Percentiles rank a stretch among this genome's conserved stretches.
Conservation (phyloP, 1,140 invertebrate species). For the Drosophila ogumai region DNA sequence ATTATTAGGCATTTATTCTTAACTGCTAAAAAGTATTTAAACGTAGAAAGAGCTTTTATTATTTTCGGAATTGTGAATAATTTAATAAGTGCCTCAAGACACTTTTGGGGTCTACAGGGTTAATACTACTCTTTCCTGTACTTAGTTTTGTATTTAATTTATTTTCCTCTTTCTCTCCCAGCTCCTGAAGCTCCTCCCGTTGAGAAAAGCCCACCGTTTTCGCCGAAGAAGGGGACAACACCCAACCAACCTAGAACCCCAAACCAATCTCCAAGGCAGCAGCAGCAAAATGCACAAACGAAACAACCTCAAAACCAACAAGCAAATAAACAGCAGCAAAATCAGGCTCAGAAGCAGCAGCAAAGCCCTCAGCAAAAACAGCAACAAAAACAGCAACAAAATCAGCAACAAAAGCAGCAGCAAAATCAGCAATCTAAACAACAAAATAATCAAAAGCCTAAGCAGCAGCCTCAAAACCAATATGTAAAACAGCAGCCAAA, state of each 20-base stretch:
- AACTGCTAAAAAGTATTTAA: too few relatives aligned
- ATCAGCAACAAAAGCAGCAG: not conserved
- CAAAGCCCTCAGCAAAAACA: not conserved
- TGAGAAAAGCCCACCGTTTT: not conserved
- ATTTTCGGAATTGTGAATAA: too few relatives aligned
- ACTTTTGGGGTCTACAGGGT: too few relatives aligned
- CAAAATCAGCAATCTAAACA: slow-evolving; percentile 23
- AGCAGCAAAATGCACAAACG: slow-evolving; percentile 4
- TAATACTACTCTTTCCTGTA: not conserved
- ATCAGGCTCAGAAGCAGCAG: not conserved
- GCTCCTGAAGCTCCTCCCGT: not conserved
- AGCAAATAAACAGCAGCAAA: slow-evolving; percentile 10
- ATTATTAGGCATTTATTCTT: too few relatives aligned
- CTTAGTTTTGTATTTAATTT: not conserved
- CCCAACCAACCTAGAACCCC: not conserved
- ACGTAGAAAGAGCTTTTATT: too few relatives aligned
- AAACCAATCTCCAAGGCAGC: not conserved
- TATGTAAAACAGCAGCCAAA: slow-evolving; percentile 26
- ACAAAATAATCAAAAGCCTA: slow-evolving; percentile 22
- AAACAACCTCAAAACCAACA: slow-evolving; percentile 13
- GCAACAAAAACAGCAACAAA: slow-evolving; percentile 1
- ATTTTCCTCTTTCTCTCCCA: not conserved
- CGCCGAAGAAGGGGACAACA: not conserved
- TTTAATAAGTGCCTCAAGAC: too few relatives aligned
- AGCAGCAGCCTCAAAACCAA: slow-evolving; percentile 16